These are phyloP conservation scores for Tetragnatha montana DNA, from an alignment of 2,888 invertebrate species.

Conservation along the genomic window DNA sequence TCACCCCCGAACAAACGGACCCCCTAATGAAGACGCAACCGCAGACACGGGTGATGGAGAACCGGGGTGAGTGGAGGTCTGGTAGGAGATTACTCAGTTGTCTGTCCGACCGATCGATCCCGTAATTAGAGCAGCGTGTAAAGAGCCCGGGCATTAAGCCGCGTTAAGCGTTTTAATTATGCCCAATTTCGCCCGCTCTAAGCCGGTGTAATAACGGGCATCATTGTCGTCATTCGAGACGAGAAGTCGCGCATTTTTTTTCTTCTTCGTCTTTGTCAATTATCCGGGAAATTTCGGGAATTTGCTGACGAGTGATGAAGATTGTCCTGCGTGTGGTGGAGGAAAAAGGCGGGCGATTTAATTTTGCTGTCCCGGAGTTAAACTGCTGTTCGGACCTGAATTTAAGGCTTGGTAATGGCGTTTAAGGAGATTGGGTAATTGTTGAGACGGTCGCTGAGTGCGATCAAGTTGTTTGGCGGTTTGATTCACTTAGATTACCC, in stretches of 20 bases:
- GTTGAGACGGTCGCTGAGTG: neutral
- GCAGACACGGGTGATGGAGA: constrained; percentile 42
- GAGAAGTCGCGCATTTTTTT: neutral
- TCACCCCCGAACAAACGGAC: neutral
- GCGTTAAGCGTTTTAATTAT: constrained; percentile 68
- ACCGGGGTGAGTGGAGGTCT: constrained; percentile 58
- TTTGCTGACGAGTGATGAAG: neutral
- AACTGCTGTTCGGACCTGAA: neutral
- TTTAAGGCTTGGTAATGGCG: neutral
- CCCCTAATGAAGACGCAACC: constrained; percentile 45
- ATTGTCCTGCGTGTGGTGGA: neutral
- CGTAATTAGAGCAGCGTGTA: constrained; percentile 58
- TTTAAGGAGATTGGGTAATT: neutral
- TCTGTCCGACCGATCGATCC: constrained; percentile 52
- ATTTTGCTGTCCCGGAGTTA: neutral
- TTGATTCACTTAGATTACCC: neutral
- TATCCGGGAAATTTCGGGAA: neutral
- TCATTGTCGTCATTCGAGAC: constrained; percentile 30
- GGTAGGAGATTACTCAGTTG: constrained; percentile 60
- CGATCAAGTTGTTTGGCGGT: neutral
- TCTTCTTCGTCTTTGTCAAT: neutral
- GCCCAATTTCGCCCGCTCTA: constrained; percentile 53
- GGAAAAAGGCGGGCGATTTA: neutral
- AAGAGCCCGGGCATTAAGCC: constrained; percentile 56
- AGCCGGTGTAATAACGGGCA: constrained; percentile 44